These are phyloP conservation scores for Choloepus hoffmanni DNA, from an alignment of 2,113 vertebrate genomes.

Conservation along the genomic window DNA sequence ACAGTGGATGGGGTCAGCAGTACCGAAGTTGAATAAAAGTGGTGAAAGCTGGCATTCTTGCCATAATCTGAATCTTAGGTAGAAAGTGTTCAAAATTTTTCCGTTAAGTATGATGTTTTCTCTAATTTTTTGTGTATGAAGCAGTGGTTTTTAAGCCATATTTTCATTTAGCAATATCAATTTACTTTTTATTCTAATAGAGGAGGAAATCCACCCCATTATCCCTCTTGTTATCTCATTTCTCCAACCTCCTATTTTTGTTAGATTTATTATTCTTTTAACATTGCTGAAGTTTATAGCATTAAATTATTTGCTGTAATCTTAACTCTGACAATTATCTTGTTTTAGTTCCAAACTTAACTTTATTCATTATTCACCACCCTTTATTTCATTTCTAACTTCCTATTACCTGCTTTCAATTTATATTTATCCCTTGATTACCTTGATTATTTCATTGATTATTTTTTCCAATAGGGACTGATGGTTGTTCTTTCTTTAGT, in stretches of 20 bases:
- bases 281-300: not conserved
- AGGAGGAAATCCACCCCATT: not conserved
- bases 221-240: not conserved
- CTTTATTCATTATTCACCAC: not conserved
- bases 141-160: not conserved
- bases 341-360: not conserved
- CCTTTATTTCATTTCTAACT: not conserved
- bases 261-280: not conserved
- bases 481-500: not conserved
- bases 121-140: not conserved
- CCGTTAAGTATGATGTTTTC: not conserved
- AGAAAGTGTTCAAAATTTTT: not conserved
- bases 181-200: slow-evolving; percentile 8
- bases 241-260: not conserved
- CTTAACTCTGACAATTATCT: not conserved
- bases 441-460: slow-evolving; percentile 15
- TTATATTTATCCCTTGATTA: not conserved
- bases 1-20: not conserved
- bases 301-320: not conserved
- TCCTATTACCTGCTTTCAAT: not conserved
- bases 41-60: not conserved
- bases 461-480: not conserved
- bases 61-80: not conserved
- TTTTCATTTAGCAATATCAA: not conserved
- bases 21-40: not conserved